Evolutionary conservation across 2,888 invertebrate genomes (phyloP).

Genomic region (Eupithecia subumbrata): DNA sequence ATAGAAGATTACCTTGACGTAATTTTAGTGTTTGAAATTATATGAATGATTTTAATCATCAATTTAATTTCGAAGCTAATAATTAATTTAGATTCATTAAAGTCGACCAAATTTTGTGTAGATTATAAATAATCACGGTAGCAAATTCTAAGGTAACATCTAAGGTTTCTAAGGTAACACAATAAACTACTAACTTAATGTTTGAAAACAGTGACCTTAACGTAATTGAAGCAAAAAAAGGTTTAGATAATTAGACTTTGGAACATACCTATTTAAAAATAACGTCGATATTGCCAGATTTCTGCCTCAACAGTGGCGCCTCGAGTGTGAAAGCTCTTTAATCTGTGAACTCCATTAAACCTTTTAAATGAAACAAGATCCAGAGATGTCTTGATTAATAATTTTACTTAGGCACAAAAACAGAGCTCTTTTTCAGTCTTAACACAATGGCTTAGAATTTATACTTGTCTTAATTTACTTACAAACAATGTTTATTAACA

Average conservation of each 20-base stretch:
- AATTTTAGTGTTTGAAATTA: no score
- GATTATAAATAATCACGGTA: no score
- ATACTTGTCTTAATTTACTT: background rate
- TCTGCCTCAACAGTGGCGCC: background rate
- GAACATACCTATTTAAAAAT: background rate
- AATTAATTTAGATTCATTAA: no score
- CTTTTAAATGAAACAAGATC: background rate
- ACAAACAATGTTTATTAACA: background rate
- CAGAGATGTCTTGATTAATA: background rate
- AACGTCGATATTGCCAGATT: background rate
- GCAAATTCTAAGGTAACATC: no score
- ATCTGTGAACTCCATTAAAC: background rate
- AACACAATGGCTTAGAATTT: background rate
- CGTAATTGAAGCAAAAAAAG: no score
- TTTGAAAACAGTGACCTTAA: no score
- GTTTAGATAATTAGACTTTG: no score
- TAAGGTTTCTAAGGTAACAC: no score
- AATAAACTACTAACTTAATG: no score
- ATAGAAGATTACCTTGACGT: background rate
- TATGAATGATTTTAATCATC: no score
- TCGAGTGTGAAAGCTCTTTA: background rate
- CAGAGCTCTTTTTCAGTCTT: background rate
- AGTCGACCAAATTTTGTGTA: no score
- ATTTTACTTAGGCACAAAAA: background rate
- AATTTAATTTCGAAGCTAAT: no score